Percentiles rank a stretch among this genome's conserved stretches.
phyloP scores from a whole-genome alignment of 1,140 invertebrate genomes.

The Drosophila ohnishii region DNA sequence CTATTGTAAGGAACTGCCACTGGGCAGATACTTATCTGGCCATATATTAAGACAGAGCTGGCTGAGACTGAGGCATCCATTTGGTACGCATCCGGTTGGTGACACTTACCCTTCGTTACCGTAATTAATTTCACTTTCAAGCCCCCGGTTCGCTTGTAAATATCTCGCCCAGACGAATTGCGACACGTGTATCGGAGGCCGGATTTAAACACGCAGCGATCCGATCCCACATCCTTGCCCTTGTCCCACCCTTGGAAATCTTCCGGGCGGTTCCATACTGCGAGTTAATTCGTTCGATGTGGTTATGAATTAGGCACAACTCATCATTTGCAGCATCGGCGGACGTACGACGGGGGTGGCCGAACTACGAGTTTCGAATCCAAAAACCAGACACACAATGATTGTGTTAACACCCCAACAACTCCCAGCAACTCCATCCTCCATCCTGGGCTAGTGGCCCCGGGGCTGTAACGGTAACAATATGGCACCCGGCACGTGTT shows the following conservation, averaged over 20 bases:
- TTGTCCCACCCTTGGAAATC: constrained; percentile 14
- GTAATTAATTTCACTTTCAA: constrained; percentile 62
- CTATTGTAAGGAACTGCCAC: constrained; percentile 34
- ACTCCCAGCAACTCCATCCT: constrained; percentile 35
- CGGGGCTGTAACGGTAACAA: constrained; percentile 56
- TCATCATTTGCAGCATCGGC: constrained; percentile 78
- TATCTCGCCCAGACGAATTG: constrained; percentile 73
- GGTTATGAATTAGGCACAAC: constrained; percentile 82
- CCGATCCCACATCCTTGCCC: constrained; percentile 34
- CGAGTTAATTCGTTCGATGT: constrained; percentile 78
- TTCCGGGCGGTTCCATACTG: constrained; percentile 58
- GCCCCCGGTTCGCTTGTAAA: constrained; percentile 55
- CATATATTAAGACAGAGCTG: constrained; percentile 41
- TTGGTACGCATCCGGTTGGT: constrained; percentile 54
- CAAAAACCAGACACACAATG: constrained; percentile 65
- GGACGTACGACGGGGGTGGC: constrained; percentile 33
- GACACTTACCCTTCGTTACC: constrained; percentile 58
- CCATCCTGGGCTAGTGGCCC: constrained; percentile 29
- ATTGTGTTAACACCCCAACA: constrained; percentile 70
- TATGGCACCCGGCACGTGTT: constrained; percentile 71
- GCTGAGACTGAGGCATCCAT: constrained; percentile 35
- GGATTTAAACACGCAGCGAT: constrained; percentile 49
- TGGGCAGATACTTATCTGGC: constrained; percentile 50
- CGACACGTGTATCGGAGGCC: constrained; percentile 66
- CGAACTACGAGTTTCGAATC: constrained; percentile 12